Evolutionary conservation across 1,140 invertebrate genomes (phyloP), one percentile per base, ranked within the genome.

Genomic region (Hesperophylax magnus): DNA sequence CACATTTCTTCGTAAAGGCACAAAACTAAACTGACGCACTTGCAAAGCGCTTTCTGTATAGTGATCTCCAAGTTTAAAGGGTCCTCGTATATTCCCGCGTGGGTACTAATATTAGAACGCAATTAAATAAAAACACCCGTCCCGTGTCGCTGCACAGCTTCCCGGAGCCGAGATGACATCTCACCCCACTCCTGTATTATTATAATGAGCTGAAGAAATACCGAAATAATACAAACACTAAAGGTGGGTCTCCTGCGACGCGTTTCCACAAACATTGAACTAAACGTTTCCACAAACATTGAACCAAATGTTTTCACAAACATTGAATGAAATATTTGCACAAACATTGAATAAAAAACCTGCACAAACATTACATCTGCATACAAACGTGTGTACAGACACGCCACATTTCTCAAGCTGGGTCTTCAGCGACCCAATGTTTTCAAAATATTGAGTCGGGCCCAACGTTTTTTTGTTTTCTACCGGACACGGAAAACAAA

Each of bases 41-140:
- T 20, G 34, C n/a, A 17, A 14, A 3, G 39, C 39, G 7, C 34
- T 53, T 22, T 22, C 47, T 3, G n/a, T 52, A 52, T 71, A 22
- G 39, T 69, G 18, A 20, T 71, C n/a, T 71, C 18, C 34, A 7
- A 67, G 63, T 67, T 71, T 71, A 71, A 14, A 39, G 65, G 67
- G 67, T 71, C 15, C 67, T 47, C 39, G 27, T 18, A n/a, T 47
- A 34, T 18, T 18, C 9, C 6, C 65, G 17, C 34, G 39, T 20
- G 7, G 67, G n/a, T 71, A 47, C 39, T 71, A 71, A 47, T 71
- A 52, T 71, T 71, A 71, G 67, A 71, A 71, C 67, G 39, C 31
- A 71, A 71, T 71, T 71, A 71, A 71, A 20, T 71, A 20, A 67
- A 61, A 67, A 52, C 67, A 71, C 53, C 9, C 39, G 67, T 47